Evolutionary conservation across 2,113 vertebrate genomes (phyloP), one percentile per base, ranked within the genome.

Genomic region (Platichthys stellatus): DNA sequence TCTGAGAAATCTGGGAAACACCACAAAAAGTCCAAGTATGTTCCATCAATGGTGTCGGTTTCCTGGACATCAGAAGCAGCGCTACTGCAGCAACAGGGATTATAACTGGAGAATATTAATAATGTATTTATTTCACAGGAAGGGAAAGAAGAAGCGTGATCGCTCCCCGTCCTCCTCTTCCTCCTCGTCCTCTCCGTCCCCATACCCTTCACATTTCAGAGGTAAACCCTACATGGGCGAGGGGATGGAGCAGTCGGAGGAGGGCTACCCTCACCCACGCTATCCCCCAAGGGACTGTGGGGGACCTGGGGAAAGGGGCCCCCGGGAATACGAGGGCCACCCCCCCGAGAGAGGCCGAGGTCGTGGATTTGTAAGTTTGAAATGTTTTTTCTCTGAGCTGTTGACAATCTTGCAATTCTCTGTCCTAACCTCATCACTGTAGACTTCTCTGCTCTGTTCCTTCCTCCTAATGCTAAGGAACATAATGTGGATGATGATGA

Each of bases 1-100:
- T 62, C 96, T 59, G 97, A 98, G 90, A 99, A 98, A 94, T 95
- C 95, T 20, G 96, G 97, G 89, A 98, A 98, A 90, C 95, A 96
- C 87, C 96, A 97, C 92, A 99, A 99, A 94, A 99, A 99, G 83
- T 95, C 96, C 71, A 99, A 96, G 94, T 95, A 92, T 0, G 94
- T 80, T 28, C 1, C 10, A 2, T 4, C 13, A 20, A 9, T 26
- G 1, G 17, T 23, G 7, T 76, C 63, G 2, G 3, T 1, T n/a
- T 62, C 20, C 43, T 13, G 2, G 10, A 13, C 12, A 3, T 43
- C 3, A 43, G 3, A 38, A 43, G 40, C 12, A 40, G 38, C 38
- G 11, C 38, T 40, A 0, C 10, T 40, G 38, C 11, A 40, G 38
- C 1, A 7, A 31, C 6, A 7, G 31, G 31, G 31, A 31, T 31